Evolutionary conservation across 2,888 invertebrate genomes (phyloP), one percentile per base, ranked within the genome.

Genomic region (Hirtodrosophila duncani): DNA sequence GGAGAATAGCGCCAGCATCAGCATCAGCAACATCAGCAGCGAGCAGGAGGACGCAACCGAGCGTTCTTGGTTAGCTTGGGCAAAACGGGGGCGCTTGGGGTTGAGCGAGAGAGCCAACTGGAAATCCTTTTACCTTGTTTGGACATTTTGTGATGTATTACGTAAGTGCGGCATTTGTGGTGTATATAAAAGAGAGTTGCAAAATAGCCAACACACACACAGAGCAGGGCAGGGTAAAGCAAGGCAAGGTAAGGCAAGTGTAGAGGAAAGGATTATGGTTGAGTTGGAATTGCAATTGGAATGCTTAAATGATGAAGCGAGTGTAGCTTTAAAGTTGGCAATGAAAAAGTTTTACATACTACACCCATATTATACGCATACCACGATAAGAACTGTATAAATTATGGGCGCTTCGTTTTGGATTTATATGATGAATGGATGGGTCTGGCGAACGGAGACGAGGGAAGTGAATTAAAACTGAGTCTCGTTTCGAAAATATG

Each of bases 91-190:
- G 50, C 65, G 75, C 56, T 74, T 56, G 62, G 65, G 61, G 57
- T 36, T 39, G 49, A 45, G 57, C 63, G 49, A 57, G n/a, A n/a
- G n/a, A n/a, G n/a, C 20, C 55, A 55, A 56, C 48, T 55, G 67
- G 42, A 75, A 72, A 80, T 77, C 72, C 80, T 72, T 72, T 77
- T 72, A 72, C 68, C 72, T 80, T 77, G 68, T 68, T 80, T 77
- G 72, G 72, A 72, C 80, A 80, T 72, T 72, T 77, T 77, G 72
- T 72, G 80, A 72, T 80, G 72, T 72, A 80, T 72, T 80, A 80
- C 77, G 80, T 80, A 72, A 72, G 72, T 77, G 72, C 78, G 78
- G 72, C 68, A 80, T 72, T 72, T 72, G 80, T 55, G 72, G 72
- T 52, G 51, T 59, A 69, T 71, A 67, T 50, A 53, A 59, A 50